Evolutionary conservation across 2,888 invertebrate genomes (phyloP).

Genomic region (Liposcelis brunnea): DNA sequence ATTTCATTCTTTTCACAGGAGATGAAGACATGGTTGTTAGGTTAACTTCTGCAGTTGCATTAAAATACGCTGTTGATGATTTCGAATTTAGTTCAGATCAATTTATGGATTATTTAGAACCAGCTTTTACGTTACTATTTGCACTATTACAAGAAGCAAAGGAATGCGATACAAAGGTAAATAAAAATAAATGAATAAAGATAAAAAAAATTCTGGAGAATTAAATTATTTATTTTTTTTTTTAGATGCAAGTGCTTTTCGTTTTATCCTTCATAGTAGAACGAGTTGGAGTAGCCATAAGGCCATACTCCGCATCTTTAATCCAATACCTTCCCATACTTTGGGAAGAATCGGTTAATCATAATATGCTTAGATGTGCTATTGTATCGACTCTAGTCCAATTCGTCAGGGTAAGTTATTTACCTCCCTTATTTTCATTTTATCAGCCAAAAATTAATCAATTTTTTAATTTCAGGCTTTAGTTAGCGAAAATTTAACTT

Average conservation of each 20-base stretch:
- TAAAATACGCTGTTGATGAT: constrained; percentile 73
- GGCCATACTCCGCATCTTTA: constrained; percentile 49
- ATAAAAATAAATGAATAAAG: constrained; percentile 3
- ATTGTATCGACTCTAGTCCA: constrained; percentile 76
- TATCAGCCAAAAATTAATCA: not conserved
- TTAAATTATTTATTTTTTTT: constrained; percentile 16
- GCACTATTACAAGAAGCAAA: constrained; percentile 67
- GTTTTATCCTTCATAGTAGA: constrained; percentile 81
- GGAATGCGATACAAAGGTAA: constrained; percentile 82
- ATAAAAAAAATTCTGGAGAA: not conserved
- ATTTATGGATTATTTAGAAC: constrained; percentile 67
- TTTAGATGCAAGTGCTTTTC: constrained; percentile 73
- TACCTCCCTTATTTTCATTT: no score
- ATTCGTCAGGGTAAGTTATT: constrained; percentile 48
- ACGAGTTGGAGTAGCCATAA: constrained; percentile 59
- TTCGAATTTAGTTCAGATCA: constrained; percentile 80
- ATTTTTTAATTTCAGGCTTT: constrained; percentile 24
- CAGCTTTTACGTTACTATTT: constrained; percentile 63
- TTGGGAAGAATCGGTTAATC: constrained; percentile 75
- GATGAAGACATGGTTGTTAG: constrained; percentile 80
- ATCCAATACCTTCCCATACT: constrained; percentile 69
- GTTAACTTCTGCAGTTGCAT: constrained; percentile 67
- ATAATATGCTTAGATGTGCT: constrained; percentile 80
- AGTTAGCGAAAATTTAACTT: constrained; percentile 32
- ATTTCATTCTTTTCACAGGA: constrained; percentile 17